Conservation (phyloP, 2,797 vertebrate species). For the Phalloptychus januarius region DNA sequence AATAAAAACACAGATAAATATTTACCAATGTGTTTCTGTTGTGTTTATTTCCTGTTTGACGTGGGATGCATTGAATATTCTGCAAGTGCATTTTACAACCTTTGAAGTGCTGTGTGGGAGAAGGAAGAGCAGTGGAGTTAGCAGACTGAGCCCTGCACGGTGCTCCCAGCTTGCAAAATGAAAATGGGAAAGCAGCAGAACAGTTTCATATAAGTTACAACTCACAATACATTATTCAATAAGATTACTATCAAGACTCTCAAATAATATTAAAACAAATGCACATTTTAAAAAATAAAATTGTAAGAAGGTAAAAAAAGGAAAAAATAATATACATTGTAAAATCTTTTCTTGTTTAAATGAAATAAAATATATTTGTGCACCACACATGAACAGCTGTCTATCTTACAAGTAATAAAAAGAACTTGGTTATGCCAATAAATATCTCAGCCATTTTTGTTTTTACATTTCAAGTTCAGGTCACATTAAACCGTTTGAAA, state of each 20-base stretch:
- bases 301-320: slow-evolving; percentile 3
- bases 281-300: neutral
- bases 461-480: slow-evolving; percentile 7
- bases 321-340: slow-evolving; percentile 19
- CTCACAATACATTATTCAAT: slow-evolving; percentile 33
- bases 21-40: slow-evolving; percentile 76
- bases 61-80: slow-evolving; percentile 4
- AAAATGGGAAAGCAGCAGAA: slow-evolving; percentile 17
- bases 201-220: slow-evolving; percentile 54
- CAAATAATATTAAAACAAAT: slow-evolving; percentile 19
- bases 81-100: slow-evolving; percentile 13
- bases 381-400: neutral
- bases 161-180: slow-evolving; percentile 6
- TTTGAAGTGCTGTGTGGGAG: slow-evolving; percentile 21
- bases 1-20: slow-evolving; percentile 85
- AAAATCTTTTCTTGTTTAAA: slow-evolving; percentile 17
- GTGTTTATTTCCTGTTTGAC: slow-evolving; percentile 52
- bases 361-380: slow-evolving; percentile 40
- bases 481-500: slow-evolving; percentile 15
- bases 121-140: slow-evolving; percentile 21
- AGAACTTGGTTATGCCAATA: slow-evolving; percentile 30
- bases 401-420: neutral
- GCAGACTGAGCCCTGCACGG: slow-evolving; percentile 1
- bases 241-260: slow-evolving; percentile 20
- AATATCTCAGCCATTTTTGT: slow-evolving; percentile 30